phyloP scores from a whole-genome alignment of 2,888 invertebrate genomes.

The Tineola bisselliella region DNA sequence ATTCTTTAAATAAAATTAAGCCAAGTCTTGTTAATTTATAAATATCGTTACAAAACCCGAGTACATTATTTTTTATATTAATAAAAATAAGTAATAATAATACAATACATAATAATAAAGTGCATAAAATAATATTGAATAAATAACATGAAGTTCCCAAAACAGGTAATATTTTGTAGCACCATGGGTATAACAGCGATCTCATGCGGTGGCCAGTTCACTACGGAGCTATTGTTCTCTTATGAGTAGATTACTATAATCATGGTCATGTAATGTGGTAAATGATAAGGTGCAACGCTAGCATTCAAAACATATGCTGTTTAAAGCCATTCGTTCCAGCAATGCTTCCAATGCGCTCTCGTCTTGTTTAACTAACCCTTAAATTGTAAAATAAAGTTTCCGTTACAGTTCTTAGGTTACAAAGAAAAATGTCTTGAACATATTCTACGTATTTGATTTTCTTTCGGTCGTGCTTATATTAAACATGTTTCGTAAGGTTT shows the following conservation, averaged over 20 bases:
- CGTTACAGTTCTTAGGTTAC: too few relatives aligned
- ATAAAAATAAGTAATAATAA: too few relatives aligned
- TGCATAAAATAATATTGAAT: too few relatives aligned
- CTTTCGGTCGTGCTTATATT: too few relatives aligned
- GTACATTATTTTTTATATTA: too few relatives aligned
- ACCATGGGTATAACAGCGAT: constrained; percentile 35
- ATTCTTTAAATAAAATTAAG: too few relatives aligned
- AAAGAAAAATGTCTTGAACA: too few relatives aligned
- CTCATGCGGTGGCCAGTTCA: constrained; percentile 47
- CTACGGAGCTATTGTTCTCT: constrained; percentile 55
- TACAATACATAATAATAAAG: too few relatives aligned
- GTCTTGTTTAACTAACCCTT: constrained; percentile 27
- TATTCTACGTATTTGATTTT: too few relatives aligned
- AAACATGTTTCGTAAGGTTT: too few relatives aligned
- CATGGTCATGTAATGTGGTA: constrained; percentile 63
- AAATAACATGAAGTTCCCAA: background rate
- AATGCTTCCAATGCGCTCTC: constrained; percentile 25
- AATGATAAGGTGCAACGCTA: constrained; percentile 62
- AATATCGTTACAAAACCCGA: too few relatives aligned
- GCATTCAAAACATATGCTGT: constrained; percentile 64
- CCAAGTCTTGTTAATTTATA: too few relatives aligned
- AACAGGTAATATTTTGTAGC: constrained; percentile 20
- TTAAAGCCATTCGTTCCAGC: constrained; percentile 58
- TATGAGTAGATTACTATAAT: constrained; percentile 65
- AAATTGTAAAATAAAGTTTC: background rate